Percentiles rank a stretch among this genome's conserved stretches.
Evolutionary conservation across 2,797 vertebrate genomes (phyloP).

Genomic region (Etheostoma perlongum): DNA sequence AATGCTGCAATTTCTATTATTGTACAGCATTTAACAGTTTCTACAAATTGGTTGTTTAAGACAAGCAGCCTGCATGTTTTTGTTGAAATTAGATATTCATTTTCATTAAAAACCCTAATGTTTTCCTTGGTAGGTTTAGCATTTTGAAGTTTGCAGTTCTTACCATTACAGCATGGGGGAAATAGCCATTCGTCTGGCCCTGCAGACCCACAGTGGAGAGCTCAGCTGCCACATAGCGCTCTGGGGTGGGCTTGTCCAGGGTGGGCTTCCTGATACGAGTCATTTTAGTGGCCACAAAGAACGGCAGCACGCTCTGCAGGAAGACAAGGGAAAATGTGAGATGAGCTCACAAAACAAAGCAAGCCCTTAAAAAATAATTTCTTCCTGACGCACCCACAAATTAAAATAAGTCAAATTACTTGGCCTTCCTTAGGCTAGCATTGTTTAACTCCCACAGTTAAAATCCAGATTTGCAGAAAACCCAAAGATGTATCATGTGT

Average conservation of each 20-base stretch:
- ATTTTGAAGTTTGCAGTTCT: conserved; percentile 42
- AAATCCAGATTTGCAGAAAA: not conserved
- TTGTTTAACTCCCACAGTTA: not conserved
- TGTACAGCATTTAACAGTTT: not conserved
- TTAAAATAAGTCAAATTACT: not conserved
- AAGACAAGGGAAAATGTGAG: fast-evolving
- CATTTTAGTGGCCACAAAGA: conserved; percentile 93
- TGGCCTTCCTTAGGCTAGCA: not conserved
- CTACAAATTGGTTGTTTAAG: not conserved
- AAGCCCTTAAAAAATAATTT: not conserved
- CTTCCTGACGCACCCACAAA: not conserved
- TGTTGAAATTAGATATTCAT: not conserved
- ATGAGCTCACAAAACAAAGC: not conserved
- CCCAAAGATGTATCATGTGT: not conserved
- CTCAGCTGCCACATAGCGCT: conserved; percentile 90
- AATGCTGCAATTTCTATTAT: not conserved
- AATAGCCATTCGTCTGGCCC: conserved; percentile 90
- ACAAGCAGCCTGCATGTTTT: not conserved
- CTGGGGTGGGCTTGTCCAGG: conserved; percentile 89
- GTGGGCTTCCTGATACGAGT: conserved; percentile 90
- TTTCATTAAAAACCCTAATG: not conserved
- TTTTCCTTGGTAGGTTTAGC: not conserved
- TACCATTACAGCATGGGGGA: conserved; percentile 91
- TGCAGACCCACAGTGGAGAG: conserved; percentile 91
- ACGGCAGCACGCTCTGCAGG: conserved; percentile 91